Conservation (phyloP, 2,888 invertebrate genomes). For the Mythimna lalbum region DNA sequence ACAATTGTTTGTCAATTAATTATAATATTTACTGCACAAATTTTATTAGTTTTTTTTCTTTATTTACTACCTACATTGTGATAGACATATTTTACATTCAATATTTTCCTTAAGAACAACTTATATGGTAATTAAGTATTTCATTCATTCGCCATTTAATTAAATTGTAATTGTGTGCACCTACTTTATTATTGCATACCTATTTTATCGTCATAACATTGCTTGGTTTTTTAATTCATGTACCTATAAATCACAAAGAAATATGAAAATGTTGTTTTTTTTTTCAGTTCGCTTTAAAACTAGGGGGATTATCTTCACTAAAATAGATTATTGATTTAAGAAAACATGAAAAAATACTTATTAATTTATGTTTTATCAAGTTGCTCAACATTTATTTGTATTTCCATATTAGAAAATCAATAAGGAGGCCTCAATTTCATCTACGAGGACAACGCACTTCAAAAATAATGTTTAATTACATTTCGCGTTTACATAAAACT, state of each 20-base stretch:
- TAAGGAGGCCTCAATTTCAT: conserved; percentile 31
- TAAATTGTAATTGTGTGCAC: conserved; percentile 14
- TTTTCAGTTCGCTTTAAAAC: background rate
- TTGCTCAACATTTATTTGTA: conserved; percentile 21
- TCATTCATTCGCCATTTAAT: conserved; percentile 23
- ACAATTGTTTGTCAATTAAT: conserved; percentile 8
- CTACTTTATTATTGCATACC: conserved; percentile 18
- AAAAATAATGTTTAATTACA: conserved; percentile 65
- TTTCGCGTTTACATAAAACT: conserved; percentile 78
- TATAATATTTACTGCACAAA: background rate
- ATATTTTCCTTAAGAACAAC: conserved; percentile 30
- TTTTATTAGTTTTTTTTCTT: background rate
- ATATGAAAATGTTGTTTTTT: background rate
- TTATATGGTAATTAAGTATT: conserved; percentile 18
- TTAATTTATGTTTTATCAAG: background rate
- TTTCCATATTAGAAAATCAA: conserved; percentile 38
- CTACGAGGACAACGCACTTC: conserved; percentile 64
- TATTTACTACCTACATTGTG: background rate
- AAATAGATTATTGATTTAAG: background rate
- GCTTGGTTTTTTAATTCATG: background rate
- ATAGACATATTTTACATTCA: background rate
- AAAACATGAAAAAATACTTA: background rate
- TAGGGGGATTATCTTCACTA: background rate
- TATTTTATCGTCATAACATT: background rate
- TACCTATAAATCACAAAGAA: background rate